Conservation (phyloP, 2,888 invertebrate genomes). For the Rhamphomyia laevipes region DNA sequence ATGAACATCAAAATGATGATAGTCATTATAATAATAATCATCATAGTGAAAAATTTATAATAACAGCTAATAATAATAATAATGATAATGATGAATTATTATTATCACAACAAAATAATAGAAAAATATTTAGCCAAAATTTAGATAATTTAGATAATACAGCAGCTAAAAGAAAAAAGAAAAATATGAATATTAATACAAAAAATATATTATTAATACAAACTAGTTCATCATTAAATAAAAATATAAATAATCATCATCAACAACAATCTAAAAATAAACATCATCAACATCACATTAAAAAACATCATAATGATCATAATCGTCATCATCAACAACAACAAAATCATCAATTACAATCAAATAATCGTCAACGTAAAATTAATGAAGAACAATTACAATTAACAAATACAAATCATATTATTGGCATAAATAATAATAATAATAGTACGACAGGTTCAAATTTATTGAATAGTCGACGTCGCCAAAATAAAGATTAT, state of each 20-base stretch:
- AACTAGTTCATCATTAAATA: slow-evolving; percentile 1
- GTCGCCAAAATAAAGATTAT: no score
- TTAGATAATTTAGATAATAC: background rate
- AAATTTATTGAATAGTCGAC: no score
- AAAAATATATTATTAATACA: slow-evolving; percentile 6
- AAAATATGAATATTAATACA: slow-evolving; percentile 1
- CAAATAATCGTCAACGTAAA: background rate
- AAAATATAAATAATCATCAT: background rate
- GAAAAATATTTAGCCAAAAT: background rate
- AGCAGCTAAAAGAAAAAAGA: slow-evolving; percentile 2
- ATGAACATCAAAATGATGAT: background rate
- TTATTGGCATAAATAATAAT: slow-evolving; percentile 1
- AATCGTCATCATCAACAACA: background rate
- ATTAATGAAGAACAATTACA: no score
- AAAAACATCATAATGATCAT: background rate
- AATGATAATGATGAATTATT: background rate
- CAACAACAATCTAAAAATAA: no score
- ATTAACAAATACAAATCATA: background rate
- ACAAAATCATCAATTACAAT: background rate
- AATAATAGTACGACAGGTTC: background rate
- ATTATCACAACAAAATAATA: slow-evolving; percentile 2
- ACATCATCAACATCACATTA: no score
- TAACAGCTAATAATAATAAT: slow-evolving; percentile 1
- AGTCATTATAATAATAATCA: background rate
- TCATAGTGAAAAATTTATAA: slow-evolving; percentile 3